Evolutionary conservation across 2,888 invertebrate genomes (phyloP).

Genomic region (Oligia strigilis): DNA sequence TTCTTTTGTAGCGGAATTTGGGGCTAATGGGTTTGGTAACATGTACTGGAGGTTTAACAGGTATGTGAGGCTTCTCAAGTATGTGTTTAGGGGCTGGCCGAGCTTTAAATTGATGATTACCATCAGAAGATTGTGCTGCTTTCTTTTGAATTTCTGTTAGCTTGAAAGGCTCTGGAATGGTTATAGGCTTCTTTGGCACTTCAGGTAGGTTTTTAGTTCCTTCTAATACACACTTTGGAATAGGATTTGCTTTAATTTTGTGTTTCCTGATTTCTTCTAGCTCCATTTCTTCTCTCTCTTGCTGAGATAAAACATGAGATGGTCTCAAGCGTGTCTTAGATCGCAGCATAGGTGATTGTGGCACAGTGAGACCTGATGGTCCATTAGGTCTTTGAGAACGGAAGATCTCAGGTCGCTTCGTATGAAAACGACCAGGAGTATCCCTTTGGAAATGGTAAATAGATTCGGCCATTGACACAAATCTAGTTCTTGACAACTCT

Average conservation of each 20-base stretch:
- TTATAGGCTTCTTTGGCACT: conserved; percentile 89
- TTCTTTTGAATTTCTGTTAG: conserved; percentile 90
- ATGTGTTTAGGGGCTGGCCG: conserved; percentile 91
- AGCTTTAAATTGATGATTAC: conserved; percentile 89
- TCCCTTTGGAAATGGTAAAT: conserved; percentile 90
- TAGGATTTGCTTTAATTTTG: conserved; percentile 92
- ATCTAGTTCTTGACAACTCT: conserved; percentile 84
- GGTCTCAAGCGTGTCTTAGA: conserved; percentile 90
- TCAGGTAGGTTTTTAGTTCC: conserved; percentile 87
- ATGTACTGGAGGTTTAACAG: conserved; percentile 77
- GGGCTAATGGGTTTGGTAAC: conserved; percentile 80
- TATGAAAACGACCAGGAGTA: conserved; percentile 91
- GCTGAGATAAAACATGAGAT: conserved; percentile 88
- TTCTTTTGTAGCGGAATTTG: conserved; percentile 81
- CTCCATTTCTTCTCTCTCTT: conserved; percentile 91
- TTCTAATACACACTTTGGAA: conserved; percentile 91
- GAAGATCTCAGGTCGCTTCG: conserved; percentile 76
- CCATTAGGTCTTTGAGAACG: conserved; percentile 71
- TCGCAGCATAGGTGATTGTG: conserved; percentile 89
- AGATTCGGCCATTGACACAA: conserved; percentile 91
- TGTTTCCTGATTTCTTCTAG: conserved; percentile 92
- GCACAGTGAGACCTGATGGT: conserved; percentile 82
- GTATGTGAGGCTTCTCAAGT: conserved; percentile 84
- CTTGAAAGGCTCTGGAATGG: conserved; percentile 92
- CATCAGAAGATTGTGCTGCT: conserved; percentile 69